phyloP scores from a whole-genome alignment of 2,113 vertebrate genomes.

The Neotoma lepida region DNA sequence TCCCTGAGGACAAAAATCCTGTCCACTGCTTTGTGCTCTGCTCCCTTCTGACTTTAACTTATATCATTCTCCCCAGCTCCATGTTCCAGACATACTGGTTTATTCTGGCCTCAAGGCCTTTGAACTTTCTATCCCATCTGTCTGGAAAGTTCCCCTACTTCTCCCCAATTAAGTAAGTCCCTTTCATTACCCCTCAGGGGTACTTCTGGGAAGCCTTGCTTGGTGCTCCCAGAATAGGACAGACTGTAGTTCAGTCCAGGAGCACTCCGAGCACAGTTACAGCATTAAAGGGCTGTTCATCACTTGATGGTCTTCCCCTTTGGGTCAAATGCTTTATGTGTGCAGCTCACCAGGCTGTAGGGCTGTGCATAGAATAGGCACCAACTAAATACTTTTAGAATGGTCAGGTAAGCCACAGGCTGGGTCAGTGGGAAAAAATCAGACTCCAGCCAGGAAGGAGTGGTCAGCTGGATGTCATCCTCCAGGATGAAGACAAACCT shows the following conservation, averaged over 20 bases:
- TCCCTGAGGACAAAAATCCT: background rate
- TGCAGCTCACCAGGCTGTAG: background rate
- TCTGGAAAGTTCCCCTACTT: background rate
- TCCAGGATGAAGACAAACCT: constrained; percentile 86
- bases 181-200: background rate
- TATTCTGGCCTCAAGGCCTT: constrained; percentile 12
- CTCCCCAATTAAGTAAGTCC: background rate
- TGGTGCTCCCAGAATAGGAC: background rate
- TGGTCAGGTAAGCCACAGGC: background rate
- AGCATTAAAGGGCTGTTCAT: background rate
- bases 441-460: background rate
- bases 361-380: background rate
- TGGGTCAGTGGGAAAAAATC: background rate
- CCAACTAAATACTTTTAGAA: background rate
- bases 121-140: background rate
- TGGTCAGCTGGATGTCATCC: background rate
- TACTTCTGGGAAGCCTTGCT: background rate
- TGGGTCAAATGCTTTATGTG: too few species aligned
- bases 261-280: rapidly evolving
- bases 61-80: background rate
- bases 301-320: rapidly evolving
- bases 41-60: background rate
- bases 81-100: background rate
- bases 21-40: background rate
- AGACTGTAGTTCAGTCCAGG: background rate